phyloP scores from a whole-genome alignment of 2,113 vertebrate genomes.

The Sorex araneus region DNA sequence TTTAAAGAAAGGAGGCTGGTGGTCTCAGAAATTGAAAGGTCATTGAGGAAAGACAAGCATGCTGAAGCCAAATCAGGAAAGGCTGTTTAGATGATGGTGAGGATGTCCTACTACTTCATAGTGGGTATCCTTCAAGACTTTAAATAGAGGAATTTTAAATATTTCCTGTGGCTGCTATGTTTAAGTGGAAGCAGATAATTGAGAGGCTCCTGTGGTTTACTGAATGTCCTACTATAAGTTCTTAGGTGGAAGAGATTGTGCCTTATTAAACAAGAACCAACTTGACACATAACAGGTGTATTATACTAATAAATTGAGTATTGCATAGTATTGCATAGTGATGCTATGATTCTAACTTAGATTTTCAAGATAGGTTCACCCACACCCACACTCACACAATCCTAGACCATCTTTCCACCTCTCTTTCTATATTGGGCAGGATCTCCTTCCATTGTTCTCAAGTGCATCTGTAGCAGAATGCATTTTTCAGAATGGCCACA shows the following conservation, averaged over 20 bases:
- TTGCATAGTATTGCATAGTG: background rate
- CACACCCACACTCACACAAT: background rate
- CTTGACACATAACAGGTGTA: background rate
- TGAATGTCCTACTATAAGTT: constrained; percentile 17
- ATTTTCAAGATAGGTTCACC: constrained; percentile 45
- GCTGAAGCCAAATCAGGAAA: background rate
- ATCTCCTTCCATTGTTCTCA: constrained; percentile 1
- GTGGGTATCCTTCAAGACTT: too few relatives aligned
- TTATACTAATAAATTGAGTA: constrained; percentile 32
- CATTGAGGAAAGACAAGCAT: background rate
- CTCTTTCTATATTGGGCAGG: background rate
- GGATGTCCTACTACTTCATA: background rate
- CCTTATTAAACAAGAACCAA: background rate
- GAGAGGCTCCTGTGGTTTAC: background rate
- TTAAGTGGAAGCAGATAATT: constrained; percentile 5
- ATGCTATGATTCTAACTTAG: background rate
- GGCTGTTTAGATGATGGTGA: background rate
- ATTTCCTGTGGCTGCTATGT: background rate
- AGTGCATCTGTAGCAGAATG: background rate
- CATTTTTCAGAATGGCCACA: background rate
- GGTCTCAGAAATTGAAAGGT: constrained; percentile 36
- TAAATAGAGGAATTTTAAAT: background rate
- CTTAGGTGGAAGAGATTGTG: background rate
- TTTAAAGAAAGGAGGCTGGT: background rate
- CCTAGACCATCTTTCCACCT: background rate